Base-by-base conservation (phyloP, 2,113 vertebrate genomes). In the Microcebus murinus region DNA sequence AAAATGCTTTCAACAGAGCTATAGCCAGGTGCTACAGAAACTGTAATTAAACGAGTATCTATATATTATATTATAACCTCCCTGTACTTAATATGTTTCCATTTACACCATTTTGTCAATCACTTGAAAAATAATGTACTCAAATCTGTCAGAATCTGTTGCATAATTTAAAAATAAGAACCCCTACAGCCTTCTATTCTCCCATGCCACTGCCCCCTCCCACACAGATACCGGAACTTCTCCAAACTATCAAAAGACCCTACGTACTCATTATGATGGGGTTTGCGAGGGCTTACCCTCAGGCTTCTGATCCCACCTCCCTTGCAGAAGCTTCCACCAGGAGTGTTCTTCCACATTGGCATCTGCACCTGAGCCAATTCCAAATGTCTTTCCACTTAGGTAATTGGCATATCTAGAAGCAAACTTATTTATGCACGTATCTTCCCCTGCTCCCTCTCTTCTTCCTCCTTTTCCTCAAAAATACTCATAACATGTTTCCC, bases 141-240 rank as follows among this genome's bases (percentile, higher is more conserved):
- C 27, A 29, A 29, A n/a, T 18, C 70, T 68, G n/a, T 70, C 23
- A 45, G 45, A 87, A 29, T 23, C 31, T 89, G 10, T 13, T 61
- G 25, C 15, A 57, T 55, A 68, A 93, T 74, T 89, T 68, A 50
- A 71, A 95, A 93, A 87, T 65, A 74, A 73, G 65, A 79, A 61
- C 12, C 0, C 13, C 68, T 83, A 6, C 0, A 36, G 8, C 52
- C 59, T 36, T 67, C 48, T 17, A 20, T 12, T 36, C 17, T 45
- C 9, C 20, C 6, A 12, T 6, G 4, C 31, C 5, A 27, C 8
- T 1, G 20, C 5, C 18, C 23, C 13, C 45, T 36, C 2, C 55
- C 36, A 21, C 31, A 77, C 9, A 73, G 39, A 55, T n/a, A 36
- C 0, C 50, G n/a, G 95, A 59, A 82, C 4, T 61, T 94, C 65